Percentiles rank a stretch among this genome's conserved stretches.
phyloP scores from a whole-genome alignment of 2,888 invertebrate species.

The Macrophya annulata region DNA sequence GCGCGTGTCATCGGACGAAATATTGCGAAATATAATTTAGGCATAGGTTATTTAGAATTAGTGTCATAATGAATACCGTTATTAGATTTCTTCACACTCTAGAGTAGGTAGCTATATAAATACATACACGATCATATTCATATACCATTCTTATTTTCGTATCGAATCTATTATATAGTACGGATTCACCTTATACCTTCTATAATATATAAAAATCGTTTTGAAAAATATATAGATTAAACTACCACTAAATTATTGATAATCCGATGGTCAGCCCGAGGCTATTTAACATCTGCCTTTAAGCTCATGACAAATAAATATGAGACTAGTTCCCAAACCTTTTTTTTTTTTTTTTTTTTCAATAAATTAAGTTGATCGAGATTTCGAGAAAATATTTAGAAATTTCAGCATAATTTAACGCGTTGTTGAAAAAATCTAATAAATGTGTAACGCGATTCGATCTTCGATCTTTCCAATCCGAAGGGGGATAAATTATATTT shows the following conservation, averaged over 20 bases:
- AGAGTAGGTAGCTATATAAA: background rate
- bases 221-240: conserved; percentile 9
- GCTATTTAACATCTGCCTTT: background rate
- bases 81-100: conserved; percentile 22
- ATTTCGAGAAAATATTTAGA: background rate
- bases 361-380: background rate
- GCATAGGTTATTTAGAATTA: conserved; percentile 46
- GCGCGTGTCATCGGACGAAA: conserved; percentile 56
- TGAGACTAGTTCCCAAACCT: background rate
- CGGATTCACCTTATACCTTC: background rate
- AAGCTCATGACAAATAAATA: conserved; percentile 15
- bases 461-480: background rate
- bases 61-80: conserved; percentile 54
- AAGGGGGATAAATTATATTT: background rate
- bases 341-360: background rate
- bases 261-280: background rate
- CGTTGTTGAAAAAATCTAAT: background rate
- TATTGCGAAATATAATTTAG: conserved; percentile 46
- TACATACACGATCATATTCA: background rate
- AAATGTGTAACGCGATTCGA: background rate
- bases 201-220: background rate
- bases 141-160: background rate
- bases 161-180: background rate
- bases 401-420: background rate
- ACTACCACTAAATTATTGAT: conserved; percentile 10